Base-by-base conservation (phyloP, 2,888 invertebrate species). In the Euplexia lucipara region DNA sequence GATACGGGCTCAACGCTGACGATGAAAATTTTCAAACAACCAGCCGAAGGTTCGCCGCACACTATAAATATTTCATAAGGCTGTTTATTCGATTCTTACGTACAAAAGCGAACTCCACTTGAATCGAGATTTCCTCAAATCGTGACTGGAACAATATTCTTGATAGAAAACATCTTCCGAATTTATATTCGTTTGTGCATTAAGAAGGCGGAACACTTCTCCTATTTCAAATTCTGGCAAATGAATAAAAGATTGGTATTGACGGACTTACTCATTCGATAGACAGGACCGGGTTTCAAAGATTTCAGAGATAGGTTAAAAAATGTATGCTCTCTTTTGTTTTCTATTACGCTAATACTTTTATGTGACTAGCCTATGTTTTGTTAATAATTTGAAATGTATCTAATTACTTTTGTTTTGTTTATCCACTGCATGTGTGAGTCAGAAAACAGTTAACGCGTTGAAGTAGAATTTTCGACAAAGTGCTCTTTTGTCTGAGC, bases 61-160 rank as follows among this genome's bases (percentile, higher is more conserved):
- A 67, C 60, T 69, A 83, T 84, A 80, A 83, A 85, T 83, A 81
- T 85, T 84, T 85, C 79, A 84, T 83, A 79, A 80, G 72, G 52
- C 67, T 75, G 78, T 81, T 79, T 77, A 83, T 81, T 74, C 78
- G 70, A 83, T 81, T 85, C 82, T 79, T 80, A 79, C 75, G 78
- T 71, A 67, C 72, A 74, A 75, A 78, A 73, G 62, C 67, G 72
- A 76, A 73, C 73, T 78, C 78, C 75, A 75, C 75, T 84, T 76
- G 79, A 78, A 79, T 81, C 68, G 73, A 82, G 81, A 81, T 80
- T 82, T 81, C 78, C 78, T 79, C 53, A 73, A 82, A 78, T 83
- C 74, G 77, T 70, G 76, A 72, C 68, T 67, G 56, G 72, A 80
- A 80, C 76, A 79, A 79, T 81, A 81, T 82, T 77, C 74, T 81